These are phyloP conservation scores for Hippocampus comes DNA, from an alignment of 2,113 vertebrate genomes.

Conservation along the genomic window DNA sequence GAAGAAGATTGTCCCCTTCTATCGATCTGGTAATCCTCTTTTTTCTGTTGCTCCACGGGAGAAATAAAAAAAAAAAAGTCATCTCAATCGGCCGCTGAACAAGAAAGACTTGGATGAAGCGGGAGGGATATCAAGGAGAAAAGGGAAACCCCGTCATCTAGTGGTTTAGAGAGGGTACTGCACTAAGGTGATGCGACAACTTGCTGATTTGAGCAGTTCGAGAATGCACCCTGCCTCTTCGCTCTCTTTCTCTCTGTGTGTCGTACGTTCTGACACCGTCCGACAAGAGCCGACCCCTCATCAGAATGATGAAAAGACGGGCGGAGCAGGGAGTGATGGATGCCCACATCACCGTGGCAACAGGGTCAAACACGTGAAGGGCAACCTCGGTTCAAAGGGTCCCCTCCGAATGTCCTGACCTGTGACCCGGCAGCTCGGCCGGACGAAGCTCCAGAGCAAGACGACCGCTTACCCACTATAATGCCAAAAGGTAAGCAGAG, in stretches of 20 bases:
- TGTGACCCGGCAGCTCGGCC: no score
- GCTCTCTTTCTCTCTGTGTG: neutral
- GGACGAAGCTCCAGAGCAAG: no score
- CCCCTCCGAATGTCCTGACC: no score
- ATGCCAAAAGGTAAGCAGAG: no score
- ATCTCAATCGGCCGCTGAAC: constrained; percentile 18
- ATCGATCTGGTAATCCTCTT: constrained; percentile 66
- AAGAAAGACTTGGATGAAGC: neutral
- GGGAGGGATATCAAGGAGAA: neutral
- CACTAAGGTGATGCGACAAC: neutral
- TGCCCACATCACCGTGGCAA: neutral
- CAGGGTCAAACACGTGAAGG: neutral
- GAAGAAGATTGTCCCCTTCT: constrained; percentile 47
- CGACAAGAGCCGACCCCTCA: neutral
- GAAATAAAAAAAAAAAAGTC: constrained; percentile 35
- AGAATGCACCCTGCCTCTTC: neutral
- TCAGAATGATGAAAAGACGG: neutral
- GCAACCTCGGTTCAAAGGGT: neutral
- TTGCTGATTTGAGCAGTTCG: neutral
- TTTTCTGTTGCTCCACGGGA: constrained; percentile 43
- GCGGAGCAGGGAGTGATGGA: neutral
- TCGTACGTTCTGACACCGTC: constrained; percentile 15
- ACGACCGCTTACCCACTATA: no score
- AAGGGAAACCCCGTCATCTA: constrained; percentile 55
- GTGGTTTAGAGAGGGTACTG: constrained; percentile 31